Evolutionary conservation across 1,140 invertebrate species (phyloP).

Genomic region (Heliconius hermathena): DNA sequence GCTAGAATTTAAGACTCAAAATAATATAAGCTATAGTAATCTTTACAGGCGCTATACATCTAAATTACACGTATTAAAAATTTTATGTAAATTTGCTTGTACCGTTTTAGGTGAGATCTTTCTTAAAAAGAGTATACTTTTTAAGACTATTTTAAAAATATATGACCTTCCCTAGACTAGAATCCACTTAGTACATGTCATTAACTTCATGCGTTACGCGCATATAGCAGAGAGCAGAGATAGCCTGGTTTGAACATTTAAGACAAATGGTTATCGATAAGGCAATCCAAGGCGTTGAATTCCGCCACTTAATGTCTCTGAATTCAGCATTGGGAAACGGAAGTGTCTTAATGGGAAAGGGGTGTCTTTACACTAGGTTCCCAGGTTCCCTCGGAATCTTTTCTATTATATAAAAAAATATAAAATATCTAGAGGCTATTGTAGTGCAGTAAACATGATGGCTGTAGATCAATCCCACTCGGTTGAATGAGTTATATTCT

Average conservation of each 20-base stretch:
- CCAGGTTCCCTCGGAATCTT: neutral
- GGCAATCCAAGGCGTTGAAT: no score
- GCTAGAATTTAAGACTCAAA: neutral
- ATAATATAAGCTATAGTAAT: neutral
- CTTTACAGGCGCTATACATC: neutral
- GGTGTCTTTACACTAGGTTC: neutral
- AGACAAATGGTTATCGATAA: no score
- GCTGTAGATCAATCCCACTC: no score
- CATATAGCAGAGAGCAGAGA: neutral
- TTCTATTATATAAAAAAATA: no score
- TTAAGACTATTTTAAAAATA: neutral
- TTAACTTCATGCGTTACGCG: neutral
- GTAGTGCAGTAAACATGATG: no score
- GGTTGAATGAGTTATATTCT: no score
- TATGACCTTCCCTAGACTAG: neutral
- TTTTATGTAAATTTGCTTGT: slow-evolving; percentile 2
- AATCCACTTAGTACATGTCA: neutral
- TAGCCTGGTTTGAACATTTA: no score
- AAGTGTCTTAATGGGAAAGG: neutral
- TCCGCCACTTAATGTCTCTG: no score
- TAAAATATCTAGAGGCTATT: no score
- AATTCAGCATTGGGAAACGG: no score
- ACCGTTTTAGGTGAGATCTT: neutral
- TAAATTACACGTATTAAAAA: slow-evolving; percentile 14
- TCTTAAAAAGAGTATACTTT: neutral